Evolutionary conservation across 1,140 invertebrate genomes (phyloP), one percentile per base, ranked within the genome.

Genomic region (Pomacea maculata): DNA sequence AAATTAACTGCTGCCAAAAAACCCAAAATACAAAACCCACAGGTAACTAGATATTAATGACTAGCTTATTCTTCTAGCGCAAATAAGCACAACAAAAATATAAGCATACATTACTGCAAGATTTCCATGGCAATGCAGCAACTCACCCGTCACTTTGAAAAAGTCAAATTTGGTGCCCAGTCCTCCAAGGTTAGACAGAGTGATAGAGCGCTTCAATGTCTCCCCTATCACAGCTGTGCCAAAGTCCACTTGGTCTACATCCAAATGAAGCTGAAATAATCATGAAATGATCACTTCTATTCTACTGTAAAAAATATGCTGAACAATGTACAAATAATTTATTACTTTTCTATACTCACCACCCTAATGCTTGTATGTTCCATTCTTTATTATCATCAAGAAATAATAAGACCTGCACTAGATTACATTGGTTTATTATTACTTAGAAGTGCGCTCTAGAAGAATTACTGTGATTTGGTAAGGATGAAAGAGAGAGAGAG

Each of bases 161-260:
- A 91, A 91, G 65, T 89, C 86, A 84, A 88, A 91, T 64, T 87
- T 88, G n/a, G 90, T 91, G 21, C 88, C 89, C n/a, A 91, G 84
- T 21, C 90, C 90, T 71, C 91, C 91, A 63, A 86, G 87, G 84
- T 92, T 92, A 45, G 87, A 87, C 19, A 92, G 83, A 2, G 88
- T 90, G 45, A 92, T 85, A 15, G 88, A 87, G 72, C 86, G 82
- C 54, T 87, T 88, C 52, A 91, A 67, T 2, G 87, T 90, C 81
- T 92, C 91, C 74, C 89, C 91, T 75, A 92, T 91, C 1, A 92
- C 91, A 63, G 86, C 87, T 34, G 88, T 90, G 25, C 90, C 90
- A 88, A 91, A 91, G 55, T 90, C 86, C 34, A 91, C 84, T 14
- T 76, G 74, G 14, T 84, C 80, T 0, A 83, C 87, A 77, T 91